These are phyloP conservation scores for Siphamia tubifer DNA, from an alignment of 2,113 vertebrate genomes.

Conservation along the genomic window DNA sequence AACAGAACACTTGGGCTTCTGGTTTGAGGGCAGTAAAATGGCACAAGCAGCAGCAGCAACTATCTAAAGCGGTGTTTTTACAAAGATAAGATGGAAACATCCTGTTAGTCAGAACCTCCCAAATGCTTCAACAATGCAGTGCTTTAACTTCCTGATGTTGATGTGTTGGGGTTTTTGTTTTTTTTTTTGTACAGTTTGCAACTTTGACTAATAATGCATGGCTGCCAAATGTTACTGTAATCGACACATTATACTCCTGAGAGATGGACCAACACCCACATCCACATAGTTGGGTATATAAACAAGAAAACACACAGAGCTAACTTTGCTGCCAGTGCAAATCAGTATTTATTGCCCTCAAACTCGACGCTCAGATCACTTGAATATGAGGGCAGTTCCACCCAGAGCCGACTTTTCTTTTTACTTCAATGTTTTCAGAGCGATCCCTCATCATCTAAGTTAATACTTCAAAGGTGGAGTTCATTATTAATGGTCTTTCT, in stretches of 20 bases:
- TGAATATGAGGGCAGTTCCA: slow-evolving; percentile 9
- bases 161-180: not conserved
- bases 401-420: not conserved
- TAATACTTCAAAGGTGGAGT: slow-evolving; percentile 1
- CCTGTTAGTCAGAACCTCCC: not conserved
- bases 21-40: slow-evolving; percentile 22
- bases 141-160: not conserved
- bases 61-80: not conserved
- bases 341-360: slow-evolving; percentile 17
- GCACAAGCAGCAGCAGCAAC: slow-evolving; percentile 15
- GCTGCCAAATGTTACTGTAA: slow-evolving; percentile 1
- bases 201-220: slow-evolving; percentile 3
- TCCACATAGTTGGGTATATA: no score
- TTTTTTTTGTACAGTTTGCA: slow-evolving; percentile 2
- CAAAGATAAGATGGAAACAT: not conserved
- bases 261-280: no score
- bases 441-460: not conserved
- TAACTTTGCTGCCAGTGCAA: no score
- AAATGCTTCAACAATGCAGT: not conserved
- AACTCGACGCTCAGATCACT: slow-evolving; percentile 17
- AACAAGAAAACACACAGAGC: no score
- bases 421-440: not conserved
- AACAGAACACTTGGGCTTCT: slow-evolving; percentile 32
- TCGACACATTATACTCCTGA: slow-evolving; percentile 15
- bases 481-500: not conserved